phyloP scores from a whole-genome alignment of 2,888 invertebrate genomes.

The Willowsia nigromaculata region DNA sequence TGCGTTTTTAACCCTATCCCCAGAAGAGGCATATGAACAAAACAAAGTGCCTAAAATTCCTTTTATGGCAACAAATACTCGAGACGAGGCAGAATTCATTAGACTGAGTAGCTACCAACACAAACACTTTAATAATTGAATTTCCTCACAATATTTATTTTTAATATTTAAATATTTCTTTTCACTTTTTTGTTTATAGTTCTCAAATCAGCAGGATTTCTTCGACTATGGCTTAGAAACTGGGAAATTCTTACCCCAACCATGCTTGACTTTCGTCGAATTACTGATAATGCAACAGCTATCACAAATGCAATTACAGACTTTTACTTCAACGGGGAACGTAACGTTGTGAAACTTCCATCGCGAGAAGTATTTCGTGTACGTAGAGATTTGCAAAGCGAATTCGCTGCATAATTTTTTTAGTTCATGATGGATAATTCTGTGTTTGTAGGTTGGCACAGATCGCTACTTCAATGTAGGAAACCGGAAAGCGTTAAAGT shows the following conservation, averaged over 20 bases:
- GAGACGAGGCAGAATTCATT: constrained; percentile 65
- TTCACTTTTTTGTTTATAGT: constrained; percentile 17
- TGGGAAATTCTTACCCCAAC: constrained; percentile 54
- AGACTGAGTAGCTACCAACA: neutral
- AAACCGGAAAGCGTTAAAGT: constrained; percentile 44
- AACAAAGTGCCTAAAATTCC: constrained; percentile 70
- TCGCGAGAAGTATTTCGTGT: neutral
- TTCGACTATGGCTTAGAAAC: constrained; percentile 42
- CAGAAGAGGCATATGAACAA: constrained; percentile 54
- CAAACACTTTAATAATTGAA: too few species aligned
- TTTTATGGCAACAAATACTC: constrained; percentile 49
- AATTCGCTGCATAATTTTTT: too few species aligned
- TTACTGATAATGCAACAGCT: constrained; percentile 39
- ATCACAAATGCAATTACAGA: constrained; percentile 58
- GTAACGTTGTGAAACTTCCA: constrained; percentile 16
- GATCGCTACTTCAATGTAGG: constrained; percentile 56
- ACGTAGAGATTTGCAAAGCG: too few species aligned
- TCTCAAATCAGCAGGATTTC: constrained; percentile 61
- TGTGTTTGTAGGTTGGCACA: neutral
- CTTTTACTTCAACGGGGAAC: constrained; percentile 47
- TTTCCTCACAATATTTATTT: too few species aligned
- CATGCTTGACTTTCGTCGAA: constrained; percentile 41
- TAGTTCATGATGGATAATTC: too few species aligned
- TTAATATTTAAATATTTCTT: too few species aligned
- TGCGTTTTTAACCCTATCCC: constrained; percentile 65